Base-by-base conservation (phyloP, 2,797 vertebrate species). In the Rallus crepitans region DNA sequence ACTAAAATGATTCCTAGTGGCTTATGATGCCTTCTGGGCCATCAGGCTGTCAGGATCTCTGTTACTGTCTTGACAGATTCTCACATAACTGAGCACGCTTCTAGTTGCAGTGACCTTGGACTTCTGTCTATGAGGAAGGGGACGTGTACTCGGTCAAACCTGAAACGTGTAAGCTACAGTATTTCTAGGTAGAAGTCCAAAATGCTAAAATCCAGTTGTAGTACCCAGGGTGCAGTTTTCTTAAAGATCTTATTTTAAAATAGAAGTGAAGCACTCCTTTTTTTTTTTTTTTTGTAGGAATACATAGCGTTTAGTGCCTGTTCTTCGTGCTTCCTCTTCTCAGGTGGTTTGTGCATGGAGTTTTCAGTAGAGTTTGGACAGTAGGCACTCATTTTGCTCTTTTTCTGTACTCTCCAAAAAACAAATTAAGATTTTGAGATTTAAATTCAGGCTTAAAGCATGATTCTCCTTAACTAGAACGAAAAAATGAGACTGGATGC, bases 81-180 rank as follows among this genome's bases (percentile, higher is more conserved):
- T 69, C 23, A 24, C 11, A 21, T 42, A 75, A 63, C 21, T 9
- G 48, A 21, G 28, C 7, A 20, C 4, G 0, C 6, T 69, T 25
- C 11, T 79, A 6, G 42, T 87, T 77, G 59, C 23, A 4, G 39
- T 81, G 48, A 86, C 82, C 60, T 94, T 60, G 65, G 42, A 55
- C 2, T 45, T 40, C 5, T 27, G 0, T 6, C 3, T 39, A 11
- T 31, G 23, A 15, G 12, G 19, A 57, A 33, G 8, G 30, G 37
- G 19, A 82, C 63, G 39, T 25, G 16, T 19, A 31, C 12, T 72
- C 2, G 2, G 31, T 72, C 45, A 30, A 72, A 84, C 8, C 8
- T 47, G 20, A 45, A 69, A 42, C 16, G 10, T 12, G 30, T 71
- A 30, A 75, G 21, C 7, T 65, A 9, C 24, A 35, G 7, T 3